A percentile compares a stretch with the other conserved stretches of the same genome.
These are phyloP conservation scores for Ianthella basta DNA, from an alignment of 37 sponge, comb jelly and placozoan species.

Conservation along the genomic window DNA sequence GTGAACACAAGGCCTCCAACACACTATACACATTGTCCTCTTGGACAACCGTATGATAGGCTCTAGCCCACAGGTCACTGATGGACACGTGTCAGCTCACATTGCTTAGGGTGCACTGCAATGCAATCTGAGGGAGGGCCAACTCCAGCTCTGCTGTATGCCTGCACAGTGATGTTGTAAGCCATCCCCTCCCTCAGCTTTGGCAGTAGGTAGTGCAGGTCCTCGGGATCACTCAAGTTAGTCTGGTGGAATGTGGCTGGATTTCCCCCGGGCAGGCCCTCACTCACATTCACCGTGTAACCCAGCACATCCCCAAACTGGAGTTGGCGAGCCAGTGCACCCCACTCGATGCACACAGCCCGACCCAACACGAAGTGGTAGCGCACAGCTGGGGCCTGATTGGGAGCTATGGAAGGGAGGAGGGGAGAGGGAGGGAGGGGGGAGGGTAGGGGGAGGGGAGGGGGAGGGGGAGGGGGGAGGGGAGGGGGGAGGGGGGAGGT, in stretches of 20 bases:
- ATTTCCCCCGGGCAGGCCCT: too few relatives aligned
- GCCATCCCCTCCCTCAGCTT: neutral
- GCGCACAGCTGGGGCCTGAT: neutral
- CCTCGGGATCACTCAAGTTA: too few relatives aligned
- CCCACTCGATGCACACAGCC: conserved; percentile 13
- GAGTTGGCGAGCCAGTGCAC: too few relatives aligned
- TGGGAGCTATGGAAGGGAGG: neutral
- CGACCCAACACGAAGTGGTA: neutral
- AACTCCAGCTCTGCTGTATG: neutral
- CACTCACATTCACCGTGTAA: too few relatives aligned
- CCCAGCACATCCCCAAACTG: too few relatives aligned
- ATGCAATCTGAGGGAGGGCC: neutral
- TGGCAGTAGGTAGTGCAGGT: neutral
- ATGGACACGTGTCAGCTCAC: neutral
- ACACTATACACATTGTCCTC: too few relatives aligned
- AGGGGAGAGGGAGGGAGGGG: neutral
- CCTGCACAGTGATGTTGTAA: neutral
- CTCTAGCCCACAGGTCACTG: too few relatives aligned
- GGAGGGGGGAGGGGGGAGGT: neutral
- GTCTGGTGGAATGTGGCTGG: too few relatives aligned
- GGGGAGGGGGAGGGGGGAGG: neutral
- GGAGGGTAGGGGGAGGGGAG: neutral
- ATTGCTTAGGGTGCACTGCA: neutral
- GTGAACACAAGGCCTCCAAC: too few relatives aligned
- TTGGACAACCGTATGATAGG: too few relatives aligned